Conservation (phyloP, 2,797 vertebrate genomes). For the Loris lydekkerianus region DNA sequence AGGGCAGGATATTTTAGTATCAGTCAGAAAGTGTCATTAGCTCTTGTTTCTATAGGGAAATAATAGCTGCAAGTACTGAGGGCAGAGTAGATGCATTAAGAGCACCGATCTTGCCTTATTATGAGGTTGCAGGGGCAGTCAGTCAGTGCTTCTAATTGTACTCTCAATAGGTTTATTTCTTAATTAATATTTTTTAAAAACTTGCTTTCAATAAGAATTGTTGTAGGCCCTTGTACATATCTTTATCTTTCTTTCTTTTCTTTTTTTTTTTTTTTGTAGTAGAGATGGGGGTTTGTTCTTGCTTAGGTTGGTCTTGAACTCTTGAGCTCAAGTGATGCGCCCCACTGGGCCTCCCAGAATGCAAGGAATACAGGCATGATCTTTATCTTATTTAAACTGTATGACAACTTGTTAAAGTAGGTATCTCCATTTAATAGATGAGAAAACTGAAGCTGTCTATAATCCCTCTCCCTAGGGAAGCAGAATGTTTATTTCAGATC, state of each 20-base stretch:
- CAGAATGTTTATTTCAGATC: conserved; percentile 9
- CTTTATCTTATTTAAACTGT: not conserved
- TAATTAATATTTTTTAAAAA: not conserved
- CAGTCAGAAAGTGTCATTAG: not conserved
- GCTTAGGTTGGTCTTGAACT: too few relatives aligned
- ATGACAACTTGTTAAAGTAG: not conserved
- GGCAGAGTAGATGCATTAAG: not conserved
- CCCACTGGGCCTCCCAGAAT: too few relatives aligned
- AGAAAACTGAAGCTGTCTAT: conserved; percentile 63
- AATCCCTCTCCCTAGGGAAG: conserved; percentile 23
- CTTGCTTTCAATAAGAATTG: not conserved
- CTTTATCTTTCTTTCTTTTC: not conserved
- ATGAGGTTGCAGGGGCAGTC: not conserved
- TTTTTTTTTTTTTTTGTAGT: too few relatives aligned
- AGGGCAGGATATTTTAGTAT: not conserved
- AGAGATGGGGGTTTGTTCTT: too few relatives aligned
- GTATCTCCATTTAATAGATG: conserved; percentile 62
- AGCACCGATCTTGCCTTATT: not conserved
- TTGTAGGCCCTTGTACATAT: not conserved
- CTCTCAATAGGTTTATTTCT: not conserved
- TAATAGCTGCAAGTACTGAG: not conserved
- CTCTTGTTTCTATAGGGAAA: not conserved
- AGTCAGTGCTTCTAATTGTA: not conserved
- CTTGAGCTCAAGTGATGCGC: too few relatives aligned
- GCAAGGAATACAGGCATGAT: too few relatives aligned